Evolutionary conservation across 2,888 invertebrate species (phyloP).

Genomic region (Drosophila ustulata): DNA sequence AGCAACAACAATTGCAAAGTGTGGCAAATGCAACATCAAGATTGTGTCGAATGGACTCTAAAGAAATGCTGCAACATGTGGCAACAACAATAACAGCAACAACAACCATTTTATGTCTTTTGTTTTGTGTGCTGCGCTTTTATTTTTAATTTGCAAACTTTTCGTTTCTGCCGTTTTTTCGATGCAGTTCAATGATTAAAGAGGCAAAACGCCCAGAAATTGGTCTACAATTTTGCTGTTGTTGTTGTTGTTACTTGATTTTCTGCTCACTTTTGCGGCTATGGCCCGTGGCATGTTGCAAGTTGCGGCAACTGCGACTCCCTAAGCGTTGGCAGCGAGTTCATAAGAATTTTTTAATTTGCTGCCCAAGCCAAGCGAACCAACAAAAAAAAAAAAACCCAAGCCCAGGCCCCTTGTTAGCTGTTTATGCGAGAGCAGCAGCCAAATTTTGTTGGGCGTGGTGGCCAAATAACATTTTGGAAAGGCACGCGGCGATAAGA

Average conservation of each 20-base stretch:
- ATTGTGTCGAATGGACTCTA: constrained; percentile 60
- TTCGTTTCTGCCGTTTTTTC: constrained; percentile 64
- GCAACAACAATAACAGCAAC: constrained; percentile 62
- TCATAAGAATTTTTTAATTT: constrained; percentile 77
- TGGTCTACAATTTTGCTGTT: constrained; percentile 61
- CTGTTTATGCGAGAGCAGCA: constrained; percentile 35
- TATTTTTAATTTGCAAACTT: constrained; percentile 77
- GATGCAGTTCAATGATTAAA: constrained; percentile 81
- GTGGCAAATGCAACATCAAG: constrained; percentile 74
- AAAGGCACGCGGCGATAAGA: constrained; percentile 72
- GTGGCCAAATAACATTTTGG: constrained; percentile 41
- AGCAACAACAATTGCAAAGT: constrained; percentile 44
- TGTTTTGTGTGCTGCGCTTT: constrained; percentile 65
- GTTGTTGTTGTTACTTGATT: constrained; percentile 22
- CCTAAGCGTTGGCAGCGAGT: constrained; percentile 52
- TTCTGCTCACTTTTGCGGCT: constrained; percentile 58
- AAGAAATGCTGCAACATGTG: constrained; percentile 81
- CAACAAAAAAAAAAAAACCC: neutral
- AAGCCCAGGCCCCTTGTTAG: constrained; percentile 32
- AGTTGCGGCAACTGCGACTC: constrained; percentile 42
- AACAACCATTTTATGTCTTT: constrained; percentile 66
- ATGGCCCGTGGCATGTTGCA: constrained; percentile 63
- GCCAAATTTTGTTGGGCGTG: constrained; percentile 49
- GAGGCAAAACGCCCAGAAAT: constrained; percentile 80
- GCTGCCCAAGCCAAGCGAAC: constrained; percentile 43